Evolutionary conservation across 1,140 invertebrate genomes (phyloP), one percentile per base, ranked within the genome.

Genomic region (Ips typographus): DNA sequence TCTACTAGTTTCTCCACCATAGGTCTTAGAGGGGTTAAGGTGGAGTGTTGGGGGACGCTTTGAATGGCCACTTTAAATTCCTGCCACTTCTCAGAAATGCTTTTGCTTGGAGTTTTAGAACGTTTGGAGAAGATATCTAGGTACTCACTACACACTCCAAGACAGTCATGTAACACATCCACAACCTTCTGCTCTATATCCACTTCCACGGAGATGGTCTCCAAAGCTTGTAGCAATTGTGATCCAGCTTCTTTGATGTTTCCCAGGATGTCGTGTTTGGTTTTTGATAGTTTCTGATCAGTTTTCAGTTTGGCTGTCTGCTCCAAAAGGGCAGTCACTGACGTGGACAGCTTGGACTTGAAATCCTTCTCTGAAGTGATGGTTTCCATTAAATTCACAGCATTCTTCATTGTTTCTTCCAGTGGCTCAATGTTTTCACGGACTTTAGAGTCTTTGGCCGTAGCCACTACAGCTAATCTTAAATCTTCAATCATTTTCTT

Each of bases 321-420:
- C 51, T 72, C 62, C 44, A 43, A 7, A 1, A 71, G 3, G 3
- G 43, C 42, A 43, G 65, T 65, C 2, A 68, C 39, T 40, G 67
- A 58, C 37, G 4, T 62, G 5, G 38, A 56, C 8, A 73, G 40
- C 43, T 71, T 73, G 7, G 44, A 37, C 55, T 70, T 66, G 47
- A 56, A 68, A 49, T 68, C 57, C 40, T 56, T 68, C 42, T 64
- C 63, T 2, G 51, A 38, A 40, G 76, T 73, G 22, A 80, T 75
- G 52, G 72, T 73, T 57, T 80, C 79, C 51, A 79, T 71, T 44
- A 80, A 59, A 74, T 80, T 80, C 5, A 80, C 74, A 1, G 76
- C 77, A 70, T 79, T 79, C 61, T 79, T 80, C 5, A 75, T 70
- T 1, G 74, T 77, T 73, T 79, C 73, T 68, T 80, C 78, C 4